Evolutionary conservation across 2,888 invertebrate species (phyloP).

Genomic region (Plebejus anna): DNA sequence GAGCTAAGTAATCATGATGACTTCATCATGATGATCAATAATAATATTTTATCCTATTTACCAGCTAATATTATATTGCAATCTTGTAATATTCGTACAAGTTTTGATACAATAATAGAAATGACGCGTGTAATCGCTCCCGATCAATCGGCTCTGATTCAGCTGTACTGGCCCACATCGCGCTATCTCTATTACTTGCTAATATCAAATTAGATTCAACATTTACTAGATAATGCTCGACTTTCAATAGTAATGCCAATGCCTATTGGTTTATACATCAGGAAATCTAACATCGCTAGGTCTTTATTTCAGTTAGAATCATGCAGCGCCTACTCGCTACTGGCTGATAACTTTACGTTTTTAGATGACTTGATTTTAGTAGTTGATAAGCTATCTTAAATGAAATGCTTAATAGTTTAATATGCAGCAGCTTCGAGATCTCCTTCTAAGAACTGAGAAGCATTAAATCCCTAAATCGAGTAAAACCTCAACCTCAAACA

Average conservation of each 20-base stretch:
- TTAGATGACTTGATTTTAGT: too few relatives aligned
- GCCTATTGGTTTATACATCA: not conserved
- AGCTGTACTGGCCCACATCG: not conserved
- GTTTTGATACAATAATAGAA: slow-evolving; percentile 10
- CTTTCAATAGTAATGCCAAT: not conserved
- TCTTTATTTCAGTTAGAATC: not conserved
- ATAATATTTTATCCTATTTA: too few relatives aligned
- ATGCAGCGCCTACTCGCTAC: too few relatives aligned
- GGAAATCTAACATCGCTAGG: not conserved
- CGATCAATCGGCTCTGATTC: not conserved
- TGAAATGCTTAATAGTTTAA: too few relatives aligned
- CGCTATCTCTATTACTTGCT: slow-evolving; percentile 1
- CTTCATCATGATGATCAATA: too few relatives aligned
- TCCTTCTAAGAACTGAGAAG: too few relatives aligned
- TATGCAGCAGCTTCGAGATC: too few relatives aligned
- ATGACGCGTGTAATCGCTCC: not conserved
- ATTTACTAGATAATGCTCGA: not conserved
- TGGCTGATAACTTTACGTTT: too few relatives aligned
- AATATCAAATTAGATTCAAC: slow-evolving; percentile 2
- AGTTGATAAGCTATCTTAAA: too few relatives aligned
- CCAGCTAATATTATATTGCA: too few relatives aligned
- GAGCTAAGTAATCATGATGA: too few relatives aligned
- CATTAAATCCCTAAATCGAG: not conserved
- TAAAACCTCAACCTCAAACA: not conserved
- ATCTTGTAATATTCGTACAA: not conserved